Evolutionary conservation across 1,140 invertebrate species (phyloP), one percentile per base, ranked within the genome.

Genomic region (Maniola jurtina): DNA sequence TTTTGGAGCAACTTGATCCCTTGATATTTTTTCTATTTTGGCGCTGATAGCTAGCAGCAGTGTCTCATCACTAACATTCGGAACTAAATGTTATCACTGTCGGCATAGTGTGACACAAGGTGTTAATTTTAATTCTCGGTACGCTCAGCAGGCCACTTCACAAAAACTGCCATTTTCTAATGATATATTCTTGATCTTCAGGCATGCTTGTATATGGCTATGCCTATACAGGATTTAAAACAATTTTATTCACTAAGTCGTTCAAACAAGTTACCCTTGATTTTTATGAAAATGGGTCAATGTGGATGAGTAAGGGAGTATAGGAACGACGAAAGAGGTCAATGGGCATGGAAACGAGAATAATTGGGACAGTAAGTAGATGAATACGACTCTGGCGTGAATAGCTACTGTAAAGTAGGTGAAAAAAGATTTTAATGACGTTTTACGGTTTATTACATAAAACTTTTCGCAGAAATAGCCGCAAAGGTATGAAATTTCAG

Each of bases 301-400:
- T 50, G 15, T 50, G 48, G 11, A 16, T 50, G 48, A 16, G 48
- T 16, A 50, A 16, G 48, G 15, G 48, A 16, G 48, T 25, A 16
- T 25, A 50, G 48, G 14, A 50, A 50, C 15, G 48, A 50, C 15
- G 48, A 50, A 50, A 50, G 48, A 50, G 48, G 48, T 50, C 48
- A 50, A 50, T 50, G 16, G 48, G 48, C 14, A 50, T 14, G 15
- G 48, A 50, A 16, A 50, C 48, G 48, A 50, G 48, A 50, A 25
- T 50, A 50, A 50, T 50, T 50, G 48, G 48, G 48, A 50, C 48
- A 50, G 48, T 50, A 50, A 50, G 48, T 50, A 50, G 48, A 50
- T 50, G 48, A 50, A 50, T 50, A 50, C 48, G 16, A 16, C 48
- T 9, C 14, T 16, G 48, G 48, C 16, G 48, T 50, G 15, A 50